Base-by-base conservation (phyloP, 2,888 invertebrate genomes). In the Drosophila picticornis region DNA sequence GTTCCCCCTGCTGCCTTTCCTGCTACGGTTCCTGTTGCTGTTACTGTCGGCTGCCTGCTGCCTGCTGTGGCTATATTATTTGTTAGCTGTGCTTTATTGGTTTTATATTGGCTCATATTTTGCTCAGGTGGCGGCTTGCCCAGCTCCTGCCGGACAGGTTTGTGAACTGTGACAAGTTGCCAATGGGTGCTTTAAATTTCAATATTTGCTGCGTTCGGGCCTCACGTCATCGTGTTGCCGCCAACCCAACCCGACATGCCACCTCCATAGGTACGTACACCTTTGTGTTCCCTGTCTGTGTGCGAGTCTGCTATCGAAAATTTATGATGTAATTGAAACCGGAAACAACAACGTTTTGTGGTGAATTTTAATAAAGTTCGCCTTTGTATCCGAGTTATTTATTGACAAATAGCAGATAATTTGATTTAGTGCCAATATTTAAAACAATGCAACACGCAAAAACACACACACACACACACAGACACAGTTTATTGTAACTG, bases 21-120 rank as follows among this genome's bases (percentile, higher is more conserved):
- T 51, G 51, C 19, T n/a, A n/a, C 19, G 19, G n/a, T n/a, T 58
- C 38, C 29, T 46, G 55, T 50, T 64, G 51, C 56, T 38, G 50
- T 29, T 63, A 68, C 58, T 51, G 65, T 43, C 13, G 22, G 48
- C n/a, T 63, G 62, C 16, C 6, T 10, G 34, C 34, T 29, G 40
- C 40, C 40, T 43, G 31, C 10, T 43, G 72, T 60, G 51, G 67
- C 51, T 59, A 38, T 16, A 22, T 52, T 62, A 46, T 68, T 75
- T 77, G 67, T 53, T 69, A 22, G 79, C 55, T 72, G 63, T 67
- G 68, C 80, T 88, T 88, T 88, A 88, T 88, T 87, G 87, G 73
- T 80, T 87, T 85, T 83, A 87, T 87, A 89, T 87, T 89, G 85
- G 82, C 85, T 89, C 89, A 87, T 89, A 88, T 88, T 88, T 89